Evolutionary conservation across 2,113 vertebrate species (phyloP), one percentile per base, ranked within the genome.

Genomic region (Thryonomys swinderianus): DNA sequence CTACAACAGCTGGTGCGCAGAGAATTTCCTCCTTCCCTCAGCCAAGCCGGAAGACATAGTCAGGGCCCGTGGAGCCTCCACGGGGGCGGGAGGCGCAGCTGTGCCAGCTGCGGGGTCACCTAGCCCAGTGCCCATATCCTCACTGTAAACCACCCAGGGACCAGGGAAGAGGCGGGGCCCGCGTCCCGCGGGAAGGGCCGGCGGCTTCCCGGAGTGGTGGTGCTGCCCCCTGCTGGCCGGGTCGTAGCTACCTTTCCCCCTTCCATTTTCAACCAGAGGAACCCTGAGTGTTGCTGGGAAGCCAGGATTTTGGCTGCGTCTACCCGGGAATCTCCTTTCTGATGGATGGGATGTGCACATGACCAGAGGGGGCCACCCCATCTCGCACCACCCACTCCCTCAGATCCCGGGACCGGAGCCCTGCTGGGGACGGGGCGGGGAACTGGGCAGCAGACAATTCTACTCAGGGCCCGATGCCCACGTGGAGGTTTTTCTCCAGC

Each of bases 211-310:
- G 57, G n/a, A 73, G 20, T 8, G n/a, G n/a, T n/a, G n/a, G 7
- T 32, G 48, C 84, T 81, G 94, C 71, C 91, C 89, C 73, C 96
- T 57, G 80, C 20, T 76, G 71, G 87, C 67, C 2, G 90, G 42
- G 51, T 14, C 5, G 5, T 21, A 27, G 30, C 57, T 51, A 4
- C 27, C 53, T 5, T 66, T 74, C 53, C 95, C 69, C 42, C 53
- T 84, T 81, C 27, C 1, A n/a, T 20, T 83, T 80, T 53, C 85
- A 71, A 69, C 20, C 18, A 17, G 18, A 30, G 0, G 30, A 18
- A 18, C 48, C 62, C 73, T 17, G 5, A 45, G 23, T 1, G 53
- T 16, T 32, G 34, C 14, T 62, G 42, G 17, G 17, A 23, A 45
- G 42, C 23, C 17, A 45, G 85, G 57, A 45, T 34, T 61, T 27